Conservation (phyloP, 2,888 invertebrate species). For the Cosmorhoe ocellata region DNA sequence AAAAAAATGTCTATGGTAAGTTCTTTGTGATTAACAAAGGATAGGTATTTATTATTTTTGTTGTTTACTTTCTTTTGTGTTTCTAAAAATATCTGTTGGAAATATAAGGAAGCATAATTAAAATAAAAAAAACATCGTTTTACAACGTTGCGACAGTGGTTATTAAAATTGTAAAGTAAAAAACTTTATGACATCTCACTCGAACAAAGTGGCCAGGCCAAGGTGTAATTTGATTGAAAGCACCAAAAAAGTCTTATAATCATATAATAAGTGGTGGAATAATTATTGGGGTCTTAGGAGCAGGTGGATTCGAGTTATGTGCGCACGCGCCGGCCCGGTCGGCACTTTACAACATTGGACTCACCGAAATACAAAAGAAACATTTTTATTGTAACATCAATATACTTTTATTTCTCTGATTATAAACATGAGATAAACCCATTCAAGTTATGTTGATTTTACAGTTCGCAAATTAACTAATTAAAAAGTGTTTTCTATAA, state of each 20-base stretch:
- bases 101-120: too few species aligned
- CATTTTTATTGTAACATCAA: too few species aligned
- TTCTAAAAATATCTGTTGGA: too few species aligned
- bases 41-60: too few species aligned
- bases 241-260: slow-evolving; percentile 81
- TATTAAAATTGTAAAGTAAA: slow-evolving; percentile 56
- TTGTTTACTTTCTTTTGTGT: too few species aligned
- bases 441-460: not conserved
- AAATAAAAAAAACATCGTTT: slow-evolving; percentile 44
- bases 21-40: too few species aligned
- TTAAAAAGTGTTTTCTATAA: not conserved
- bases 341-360: slow-evolving; percentile 40
- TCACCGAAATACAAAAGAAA: slow-evolving; percentile 53
- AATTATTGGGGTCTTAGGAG: slow-evolving; percentile 76
- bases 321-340: slow-evolving; percentile 60
- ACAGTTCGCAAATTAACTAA: not conserved
- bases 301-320: slow-evolving; percentile 61
- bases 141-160: slow-evolving; percentile 60
- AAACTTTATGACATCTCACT: slow-evolving; percentile 81
- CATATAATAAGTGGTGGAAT: slow-evolving; percentile 81
- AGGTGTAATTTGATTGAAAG: slow-evolving; percentile 83
- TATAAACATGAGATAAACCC: not conserved
- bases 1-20: too few species aligned
- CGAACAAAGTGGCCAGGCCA: slow-evolving; percentile 70
- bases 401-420: not conserved